Evolutionary conservation across 2,888 invertebrate genomes (phyloP).

Genomic region (Lithodes maja): DNA sequence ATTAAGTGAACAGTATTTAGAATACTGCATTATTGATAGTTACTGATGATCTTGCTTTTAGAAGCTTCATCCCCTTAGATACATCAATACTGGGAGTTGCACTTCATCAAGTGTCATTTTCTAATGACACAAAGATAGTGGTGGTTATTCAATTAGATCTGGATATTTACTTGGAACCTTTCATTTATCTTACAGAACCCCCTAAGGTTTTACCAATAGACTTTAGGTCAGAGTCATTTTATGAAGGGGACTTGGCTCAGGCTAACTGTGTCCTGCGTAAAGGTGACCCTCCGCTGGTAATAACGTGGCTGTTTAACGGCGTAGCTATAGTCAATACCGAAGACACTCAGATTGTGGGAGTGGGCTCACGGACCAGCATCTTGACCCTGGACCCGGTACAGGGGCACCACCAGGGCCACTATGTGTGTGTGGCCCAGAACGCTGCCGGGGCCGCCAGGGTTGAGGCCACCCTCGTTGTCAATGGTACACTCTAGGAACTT

Average conservation of each 20-base stretch:
- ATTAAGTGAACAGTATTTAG: too few relatives aligned
- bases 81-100: too few relatives aligned
- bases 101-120: too few relatives aligned
- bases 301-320: conserved; percentile 73
- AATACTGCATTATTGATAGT: too few relatives aligned
- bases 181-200: conserved; percentile 73
- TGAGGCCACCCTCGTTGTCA: conserved; percentile 75
- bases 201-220: conserved; percentile 74
- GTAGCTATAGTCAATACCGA: conserved; percentile 75
- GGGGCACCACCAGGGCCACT: conserved; percentile 77
- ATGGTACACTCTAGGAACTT: conserved; percentile 73
- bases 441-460: conserved; percentile 75
- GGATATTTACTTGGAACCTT: neutral
- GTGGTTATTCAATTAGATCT: too few relatives aligned
- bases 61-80: too few relatives aligned
- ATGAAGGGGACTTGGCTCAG: conserved; percentile 72
- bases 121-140: too few relatives aligned
- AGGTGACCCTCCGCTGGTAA: conserved; percentile 73
- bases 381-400: conserved; percentile 77
- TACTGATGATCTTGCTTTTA: too few relatives aligned
- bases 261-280: conserved; percentile 73
- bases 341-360: conserved; percentile 73
- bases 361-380: conserved; percentile 78
- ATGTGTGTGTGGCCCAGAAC: conserved; percentile 78
- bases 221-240: conserved; percentile 71